Evolutionary conservation across 2,888 invertebrate genomes (phyloP).

Genomic region (Alcis repandata): DNA sequence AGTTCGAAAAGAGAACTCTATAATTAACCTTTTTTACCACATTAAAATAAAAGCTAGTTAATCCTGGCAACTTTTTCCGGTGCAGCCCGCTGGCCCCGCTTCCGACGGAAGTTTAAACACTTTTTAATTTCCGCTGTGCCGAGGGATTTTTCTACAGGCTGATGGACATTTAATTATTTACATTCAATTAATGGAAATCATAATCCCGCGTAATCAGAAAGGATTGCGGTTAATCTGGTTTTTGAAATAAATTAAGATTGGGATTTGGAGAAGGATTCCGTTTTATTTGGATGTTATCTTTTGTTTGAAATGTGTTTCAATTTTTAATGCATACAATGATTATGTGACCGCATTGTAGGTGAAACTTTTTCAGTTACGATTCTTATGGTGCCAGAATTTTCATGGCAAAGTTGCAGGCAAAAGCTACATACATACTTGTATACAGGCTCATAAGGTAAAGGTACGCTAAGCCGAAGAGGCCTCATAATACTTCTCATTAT

Average conservation of each 20-base stretch:
- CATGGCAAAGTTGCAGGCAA: too few relatives aligned
- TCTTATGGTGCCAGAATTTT: too few relatives aligned
- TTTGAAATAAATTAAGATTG: constrained; percentile 45
- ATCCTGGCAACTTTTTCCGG: constrained; percentile 74
- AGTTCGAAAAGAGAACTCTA: background rate
- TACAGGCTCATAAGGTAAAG: too few relatives aligned
- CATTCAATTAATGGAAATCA: constrained; percentile 84
- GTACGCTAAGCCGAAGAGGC: too few relatives aligned
- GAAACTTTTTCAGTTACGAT: too few relatives aligned
- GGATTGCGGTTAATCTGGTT: constrained; percentile 58
- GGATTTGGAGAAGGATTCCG: constrained; percentile 20
- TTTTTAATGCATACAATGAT: background rate
- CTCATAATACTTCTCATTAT: too few relatives aligned
- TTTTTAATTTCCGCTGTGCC: constrained; percentile 83
- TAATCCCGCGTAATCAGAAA: constrained; percentile 59
- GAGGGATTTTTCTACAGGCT: constrained; percentile 81
- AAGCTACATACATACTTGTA: too few relatives aligned
- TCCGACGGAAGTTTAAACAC: constrained; percentile 75
- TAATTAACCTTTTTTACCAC: constrained; percentile 31
- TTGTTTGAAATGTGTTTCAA: background rate
- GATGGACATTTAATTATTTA: constrained; percentile 83
- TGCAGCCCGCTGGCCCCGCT: constrained; percentile 71
- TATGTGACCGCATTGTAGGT: background rate
- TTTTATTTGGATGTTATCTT: constrained; percentile 10
- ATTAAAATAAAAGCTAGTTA: constrained; percentile 61